Evolutionary conservation across 2,888 invertebrate species (phyloP), one percentile per base, ranked within the genome.

Genomic region (Girardia tigrina): DNA sequence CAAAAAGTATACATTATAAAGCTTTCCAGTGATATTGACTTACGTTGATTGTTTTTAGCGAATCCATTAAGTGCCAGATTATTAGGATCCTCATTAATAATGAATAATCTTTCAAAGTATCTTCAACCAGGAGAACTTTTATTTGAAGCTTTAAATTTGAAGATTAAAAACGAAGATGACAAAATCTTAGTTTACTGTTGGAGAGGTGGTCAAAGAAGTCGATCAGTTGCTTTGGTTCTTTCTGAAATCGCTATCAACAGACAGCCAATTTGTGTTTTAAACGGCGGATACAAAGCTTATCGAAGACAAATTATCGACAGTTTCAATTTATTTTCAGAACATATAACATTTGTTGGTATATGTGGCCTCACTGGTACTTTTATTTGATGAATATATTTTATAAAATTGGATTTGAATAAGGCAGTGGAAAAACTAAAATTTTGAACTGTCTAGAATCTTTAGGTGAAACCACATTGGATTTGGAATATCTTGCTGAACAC

Each of bases 231-330:
- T 12, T 23, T 56, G 14, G 56, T 74, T 1, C 27, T 74, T 2
- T 74, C 74, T 12, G 56, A 74, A 42, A 74, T 74, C n/a, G 26
- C 8, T 12, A 23, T 71, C 6, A 71, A 71, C 26, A 4, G 27
- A 12, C 8, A 56, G 23, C 71, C 71, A 2, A n/a, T 71, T 71
- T 28, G n/a, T 27, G 28, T 72, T 6, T 70, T 75, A n/a, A 1
- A 70, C 12, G 75, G 75, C 12, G 75, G 75, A 26, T 75, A 75
- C 29, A 71, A 36, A 20, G 75, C 27, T 16, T 75, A 73, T 36
- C 0, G 75, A 8, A 29, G 23, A 28, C 2, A 16, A 4, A 20
- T 75, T 23, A 28, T 71, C n/a, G 71, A 71, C 16, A 28, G 28
- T 29, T 14, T 29, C 4, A 28, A 71, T 12, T 2, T 2, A 6